phyloP scores from a whole-genome alignment of 2,888 invertebrate species.

The Cataglyphis albicans region DNA sequence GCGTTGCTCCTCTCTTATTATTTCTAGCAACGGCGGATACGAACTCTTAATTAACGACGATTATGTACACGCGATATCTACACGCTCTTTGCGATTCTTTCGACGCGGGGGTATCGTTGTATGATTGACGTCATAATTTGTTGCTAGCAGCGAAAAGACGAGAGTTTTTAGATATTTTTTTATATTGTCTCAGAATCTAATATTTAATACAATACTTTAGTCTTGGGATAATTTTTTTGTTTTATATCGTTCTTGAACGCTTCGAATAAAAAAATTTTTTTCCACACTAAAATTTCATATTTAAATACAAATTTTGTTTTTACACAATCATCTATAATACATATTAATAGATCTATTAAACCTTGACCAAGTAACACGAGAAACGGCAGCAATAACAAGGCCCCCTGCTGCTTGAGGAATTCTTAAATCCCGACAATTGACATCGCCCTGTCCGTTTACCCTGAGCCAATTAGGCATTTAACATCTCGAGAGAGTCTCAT shows the following conservation, averaged over 20 bases:
- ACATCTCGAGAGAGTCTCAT: slow-evolving; percentile 17
- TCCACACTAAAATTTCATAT: background rate
- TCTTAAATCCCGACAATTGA: slow-evolving; percentile 47
- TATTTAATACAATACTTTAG: no score
- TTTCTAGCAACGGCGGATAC: slow-evolving; percentile 17
- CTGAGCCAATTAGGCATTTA: slow-evolving; percentile 36
- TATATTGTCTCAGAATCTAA: background rate
- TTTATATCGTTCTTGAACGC: background rate
- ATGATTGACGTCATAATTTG: background rate
- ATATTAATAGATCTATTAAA: background rate
- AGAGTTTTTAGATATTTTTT: background rate
- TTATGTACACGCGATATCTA: slow-evolving; percentile 18
- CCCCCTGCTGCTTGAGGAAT: slow-evolving; percentile 30
- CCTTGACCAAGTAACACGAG: background rate
- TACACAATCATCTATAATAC: background rate
- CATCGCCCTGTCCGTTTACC: background rate
- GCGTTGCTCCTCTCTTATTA: slow-evolving; percentile 5
- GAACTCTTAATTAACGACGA: slow-evolving; percentile 24
- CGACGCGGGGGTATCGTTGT: background rate
- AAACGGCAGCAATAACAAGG: background rate
- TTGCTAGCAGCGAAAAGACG: background rate
- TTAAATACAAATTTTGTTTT: background rate
- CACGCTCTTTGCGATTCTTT: background rate
- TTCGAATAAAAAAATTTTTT: background rate
- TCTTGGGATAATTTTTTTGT: no score